Base-by-base conservation (phyloP, 2,113 vertebrate species). In the Perognathus longimembris region DNA sequence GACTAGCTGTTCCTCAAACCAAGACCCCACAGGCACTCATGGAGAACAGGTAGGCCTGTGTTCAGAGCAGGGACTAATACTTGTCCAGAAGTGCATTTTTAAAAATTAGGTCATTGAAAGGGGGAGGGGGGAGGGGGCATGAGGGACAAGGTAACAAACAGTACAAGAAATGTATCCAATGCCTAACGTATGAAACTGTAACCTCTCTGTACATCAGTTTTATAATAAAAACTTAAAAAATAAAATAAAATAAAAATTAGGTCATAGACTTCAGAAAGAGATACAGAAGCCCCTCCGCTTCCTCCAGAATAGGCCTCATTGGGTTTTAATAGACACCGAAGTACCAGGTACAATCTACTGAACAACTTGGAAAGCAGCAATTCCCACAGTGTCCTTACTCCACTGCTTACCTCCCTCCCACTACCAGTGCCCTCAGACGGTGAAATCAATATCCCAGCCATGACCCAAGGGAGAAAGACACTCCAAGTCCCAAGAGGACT, bases 401-500 rank as follows among this genome's bases (percentile, higher is more conserved):
- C 32, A 26, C 45, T 1, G 0, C 36, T 76, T 30, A 59, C 17
- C 67, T 85, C 61, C 30, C 69, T 45, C 57, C 28, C 42, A 45
- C 61, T 26, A n/a, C 38, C 21, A 9, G 5, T 28, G 36, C 36
- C 66, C 61, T 91, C 78, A 14, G 28, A 71, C 42, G 88, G 61
- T 57, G 38, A 93, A 63, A 85, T 45, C 94, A 76, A 11, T 30
- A 40, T 90, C 67, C 86, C 66, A 76, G 7, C 0, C 26, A 94
- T 76, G 94, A 90, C 86, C 71, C 89, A 88, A 34, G 83, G 83
- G 89, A 93, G 17, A 36, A 42, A 96, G 66, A 91, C 59, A 79
- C 81, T 90, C 93, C 88, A 91, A 77, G 64, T 17, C 54, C 90
- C 82, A 63, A 90, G 28, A 82, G 90, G 70, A 67, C 75, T 90